Base-by-base conservation (phyloP, 2,797 vertebrate genomes). In the Halcyon smyrnensis region DNA sequence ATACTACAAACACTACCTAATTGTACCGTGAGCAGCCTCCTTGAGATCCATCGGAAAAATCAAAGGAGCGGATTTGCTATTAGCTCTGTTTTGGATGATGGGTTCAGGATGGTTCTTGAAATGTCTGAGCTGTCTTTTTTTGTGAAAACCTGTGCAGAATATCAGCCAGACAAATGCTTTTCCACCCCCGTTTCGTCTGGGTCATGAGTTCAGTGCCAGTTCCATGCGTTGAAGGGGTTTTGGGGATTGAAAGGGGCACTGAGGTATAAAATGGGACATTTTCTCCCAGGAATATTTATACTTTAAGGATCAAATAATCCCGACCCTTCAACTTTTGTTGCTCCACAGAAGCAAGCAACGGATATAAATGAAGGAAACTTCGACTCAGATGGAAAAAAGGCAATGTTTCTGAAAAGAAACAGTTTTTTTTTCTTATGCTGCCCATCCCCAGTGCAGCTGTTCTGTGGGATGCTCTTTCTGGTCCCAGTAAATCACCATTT, bases 361-460 rank as follows among this genome's bases (percentile, higher is more conserved):
- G 48, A 16, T 64, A 19, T 25, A 6, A 10, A 39, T 5, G 39
- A 53, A 53, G 23, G 54, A 37, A 71, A 48, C 9, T 24, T 80
- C 27, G 28, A 2, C 13, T 32, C 36, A 16, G 25, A 25, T 74
- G 68, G 56, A 16, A 54, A 67, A 65, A 79, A 73, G 0, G 36
- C 56, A 70, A 51, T 11, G 45, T 48, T 93, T 21, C 5, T 46
- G 28, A 5, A n/a, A 50, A 50, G 57, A 34, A n/a, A 11, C 3
- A 7, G 25, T 16, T 10, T 6, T 15, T 51, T 36, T 8, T 65
- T 60, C 32, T 43, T n/a, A 3, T 17, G 34, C 56, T 82, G 46
- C 57, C 54, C 0, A 1, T 41, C 36, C 54, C n/a, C 18, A 2
- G 3, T 5, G 45, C 0, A 2, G 23, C 37, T 14, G 0, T 79